A percentile compares a stretch with the other conserved stretches of the same genome.
Conservation (phyloP, 2,797 vertebrate genomes). For the Sarcophilus harrisii region DNA sequence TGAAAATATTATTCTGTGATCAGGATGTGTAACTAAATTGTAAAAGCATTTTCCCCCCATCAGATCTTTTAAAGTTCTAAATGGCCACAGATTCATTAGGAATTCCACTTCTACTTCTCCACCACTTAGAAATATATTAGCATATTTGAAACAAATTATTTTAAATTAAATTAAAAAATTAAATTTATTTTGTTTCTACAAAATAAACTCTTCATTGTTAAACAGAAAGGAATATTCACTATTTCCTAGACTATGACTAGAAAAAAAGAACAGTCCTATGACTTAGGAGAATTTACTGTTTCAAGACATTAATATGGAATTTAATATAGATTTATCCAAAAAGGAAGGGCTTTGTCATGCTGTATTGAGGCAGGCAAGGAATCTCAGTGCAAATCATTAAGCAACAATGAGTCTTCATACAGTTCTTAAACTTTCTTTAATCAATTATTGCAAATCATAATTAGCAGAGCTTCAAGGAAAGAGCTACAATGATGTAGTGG, state of each 20-base stretch:
- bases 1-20: background rate
- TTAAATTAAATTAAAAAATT: no score
- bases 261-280: background rate
- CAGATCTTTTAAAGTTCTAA: conserved; percentile 6
- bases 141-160: no score
- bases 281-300: background rate
- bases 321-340: background rate
- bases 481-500: no score
- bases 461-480: no score
- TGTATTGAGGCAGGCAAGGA: background rate
- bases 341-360: background rate
- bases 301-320: background rate
- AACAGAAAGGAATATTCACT: background rate
- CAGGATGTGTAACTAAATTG: conserved; percentile 14
- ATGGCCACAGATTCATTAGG: conserved; percentile 39
- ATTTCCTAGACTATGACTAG: background rate
- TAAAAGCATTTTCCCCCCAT: conserved; percentile 30
- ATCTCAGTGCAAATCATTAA: background rate
- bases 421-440: no score
- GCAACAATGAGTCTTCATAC: background rate
- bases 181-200: no score
- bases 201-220: background rate
- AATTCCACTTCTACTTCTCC: background rate
- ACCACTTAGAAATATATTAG: background rate
- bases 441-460: no score